Evolutionary conservation across 2,113 vertebrate species (phyloP).

Genomic region (Promerops cafer): DNA sequence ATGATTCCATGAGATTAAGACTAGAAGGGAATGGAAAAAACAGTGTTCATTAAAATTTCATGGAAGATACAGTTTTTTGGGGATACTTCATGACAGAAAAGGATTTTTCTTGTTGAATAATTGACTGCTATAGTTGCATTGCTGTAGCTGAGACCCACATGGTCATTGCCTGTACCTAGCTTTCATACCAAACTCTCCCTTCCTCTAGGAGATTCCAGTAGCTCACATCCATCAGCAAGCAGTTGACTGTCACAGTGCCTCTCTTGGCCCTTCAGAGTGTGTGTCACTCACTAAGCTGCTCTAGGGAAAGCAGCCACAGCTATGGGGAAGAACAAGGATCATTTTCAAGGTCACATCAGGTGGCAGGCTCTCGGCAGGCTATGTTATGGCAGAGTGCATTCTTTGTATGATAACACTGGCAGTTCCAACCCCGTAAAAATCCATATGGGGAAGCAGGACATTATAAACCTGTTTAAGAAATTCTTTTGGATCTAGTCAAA

Average conservation of each 20-base stretch:
- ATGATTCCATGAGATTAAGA: not conserved
- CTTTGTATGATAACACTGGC: not conserved
- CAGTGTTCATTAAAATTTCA: not conserved
- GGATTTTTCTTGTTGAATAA: not conserved
- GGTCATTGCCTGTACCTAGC: not conserved
- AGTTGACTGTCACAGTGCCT: not conserved
- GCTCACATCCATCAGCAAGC: not conserved
- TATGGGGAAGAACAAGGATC: not conserved
- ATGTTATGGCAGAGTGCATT: not conserved
- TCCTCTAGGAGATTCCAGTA: not conserved
- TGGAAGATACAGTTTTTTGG: not conserved
- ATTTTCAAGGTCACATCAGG: not conserved
- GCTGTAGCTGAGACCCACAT: not conserved
- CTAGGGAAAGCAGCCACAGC: not conserved
- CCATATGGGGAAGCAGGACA: not conserved
- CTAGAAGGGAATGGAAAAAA: not conserved
- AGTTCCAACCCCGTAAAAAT: not conserved
- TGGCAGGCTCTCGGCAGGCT: not conserved
- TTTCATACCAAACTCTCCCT: not conserved
- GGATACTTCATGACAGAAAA: not conserved
- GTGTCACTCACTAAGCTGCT: not conserved
- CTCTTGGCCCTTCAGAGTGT: not conserved
- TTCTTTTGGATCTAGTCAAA: not conserved
- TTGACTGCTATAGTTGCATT: not conserved
- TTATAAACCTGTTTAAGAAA: not conserved